phyloP scores from a whole-genome alignment of 2,797 vertebrate genomes.

The Hippopotamyrus pictus region DNA sequence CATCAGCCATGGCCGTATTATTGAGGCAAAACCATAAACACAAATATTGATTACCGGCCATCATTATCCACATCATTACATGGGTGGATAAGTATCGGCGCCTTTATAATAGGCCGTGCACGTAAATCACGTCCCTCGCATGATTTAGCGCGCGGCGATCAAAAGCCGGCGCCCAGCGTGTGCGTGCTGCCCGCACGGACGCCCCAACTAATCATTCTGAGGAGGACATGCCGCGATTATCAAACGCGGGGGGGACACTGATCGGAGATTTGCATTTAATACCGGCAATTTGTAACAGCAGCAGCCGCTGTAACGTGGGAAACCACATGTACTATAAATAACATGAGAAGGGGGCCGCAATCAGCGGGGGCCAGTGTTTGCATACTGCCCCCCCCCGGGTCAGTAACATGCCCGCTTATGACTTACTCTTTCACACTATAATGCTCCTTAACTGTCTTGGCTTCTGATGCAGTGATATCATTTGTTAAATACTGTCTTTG shows the following conservation, averaged over 20 bases:
- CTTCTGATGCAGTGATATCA: slow-evolving; percentile 31
- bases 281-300: slow-evolving; percentile 33
- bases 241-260: slow-evolving; percentile 22
- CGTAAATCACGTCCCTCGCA: slow-evolving; percentile 13
- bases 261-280: slow-evolving; percentile 43
- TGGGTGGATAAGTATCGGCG: slow-evolving; percentile 26
- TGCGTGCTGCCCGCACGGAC: slow-evolving; percentile 17
- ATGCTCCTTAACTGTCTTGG: slow-evolving; percentile 23
- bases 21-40: slow-evolving; percentile 30
- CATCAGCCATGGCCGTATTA: slow-evolving; percentile 17
- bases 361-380: neutral
- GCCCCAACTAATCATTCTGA: slow-evolving; percentile 41
- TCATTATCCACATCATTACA: slow-evolving; percentile 57
- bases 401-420: neutral
- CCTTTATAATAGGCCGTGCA: slow-evolving; percentile 9
- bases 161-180: slow-evolving; percentile 16
- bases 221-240: slow-evolving; percentile 22
- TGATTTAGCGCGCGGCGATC: slow-evolving; percentile 35
- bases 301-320: slow-evolving; percentile 25
- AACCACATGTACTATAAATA: slow-evolving; percentile 24
- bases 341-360: slow-evolving; percentile 9
- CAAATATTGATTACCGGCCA: slow-evolving; percentile 48
- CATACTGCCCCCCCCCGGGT: neutral
- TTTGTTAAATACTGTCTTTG: slow-evolving; percentile 30
- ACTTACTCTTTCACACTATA: neutral